Percentiles rank a stretch among this genome's conserved stretches.
Conservation (phyloP, 1,140 invertebrate species). For the Macrotrachela quadricornifera region DNA sequence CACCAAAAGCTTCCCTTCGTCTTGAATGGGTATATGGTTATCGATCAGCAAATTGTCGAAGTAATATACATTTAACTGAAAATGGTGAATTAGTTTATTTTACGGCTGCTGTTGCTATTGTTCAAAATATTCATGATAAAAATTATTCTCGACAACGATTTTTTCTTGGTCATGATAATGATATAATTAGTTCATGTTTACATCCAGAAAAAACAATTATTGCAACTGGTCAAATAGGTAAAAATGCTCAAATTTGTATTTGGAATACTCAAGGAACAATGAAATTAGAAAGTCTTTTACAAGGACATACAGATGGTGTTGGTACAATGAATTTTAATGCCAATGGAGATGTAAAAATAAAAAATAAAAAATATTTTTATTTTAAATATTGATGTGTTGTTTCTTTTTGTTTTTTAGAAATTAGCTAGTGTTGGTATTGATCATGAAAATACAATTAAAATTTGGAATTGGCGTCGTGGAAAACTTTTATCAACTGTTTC, state of each 20-base stretch:
- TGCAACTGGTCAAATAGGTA: constrained; percentile 30
- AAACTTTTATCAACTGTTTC: constrained; percentile 21
- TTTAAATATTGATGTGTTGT: too few relatives aligned
- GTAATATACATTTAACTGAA: constrained; percentile 25
- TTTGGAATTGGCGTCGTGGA: constrained; percentile 30
- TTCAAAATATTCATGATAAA: constrained; percentile 23
- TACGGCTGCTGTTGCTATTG: constrained; percentile 30
- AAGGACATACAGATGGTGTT: constrained; percentile 26
- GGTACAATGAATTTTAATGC: constrained; percentile 22
- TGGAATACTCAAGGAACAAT: constrained; percentile 20
- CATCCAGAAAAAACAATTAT: constrained; percentile 24
- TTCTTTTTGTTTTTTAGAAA: constrained; percentile 14
- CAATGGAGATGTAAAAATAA: constrained; percentile 22
- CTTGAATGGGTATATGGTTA: constrained; percentile 32
- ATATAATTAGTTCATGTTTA: constrained; percentile 26
- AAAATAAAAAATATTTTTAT: too few relatives aligned
- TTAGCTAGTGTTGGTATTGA: constrained; percentile 26
- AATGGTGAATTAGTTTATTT: constrained; percentile 28
- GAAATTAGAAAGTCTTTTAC: constrained; percentile 23
- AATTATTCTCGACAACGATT: constrained; percentile 18
- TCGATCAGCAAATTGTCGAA: constrained; percentile 28
- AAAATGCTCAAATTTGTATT: constrained; percentile 26
- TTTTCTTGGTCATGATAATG: constrained; percentile 30
- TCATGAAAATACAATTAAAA: constrained; percentile 21
- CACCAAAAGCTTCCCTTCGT: constrained; percentile 18